Percentiles rank a stretch among this genome's conserved stretches.
Evolutionary conservation across 2,888 invertebrate genomes (phyloP).

Genomic region (Hirtodrosophila duncani): DNA sequence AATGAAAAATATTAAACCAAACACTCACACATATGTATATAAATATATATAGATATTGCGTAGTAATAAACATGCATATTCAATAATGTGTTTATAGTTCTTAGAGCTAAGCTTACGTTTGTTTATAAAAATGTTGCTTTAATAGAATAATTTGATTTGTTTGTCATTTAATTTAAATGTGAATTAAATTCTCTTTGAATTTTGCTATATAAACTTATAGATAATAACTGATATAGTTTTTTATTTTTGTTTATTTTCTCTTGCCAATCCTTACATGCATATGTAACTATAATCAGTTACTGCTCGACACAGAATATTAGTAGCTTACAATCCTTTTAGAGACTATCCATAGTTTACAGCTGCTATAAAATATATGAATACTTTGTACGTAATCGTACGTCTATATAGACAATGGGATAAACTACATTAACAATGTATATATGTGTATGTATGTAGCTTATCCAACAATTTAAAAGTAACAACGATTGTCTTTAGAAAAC

Average conservation of each 20-base stretch:
- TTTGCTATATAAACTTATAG: conserved; percentile 19
- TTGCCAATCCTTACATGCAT: conserved; percentile 11
- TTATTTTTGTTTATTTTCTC: conserved; percentile 14
- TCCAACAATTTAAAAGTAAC: conserved; percentile 60
- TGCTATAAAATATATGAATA: conserved; percentile 46
- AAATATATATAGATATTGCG: too few species aligned
- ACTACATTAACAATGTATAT: conserved; percentile 12
- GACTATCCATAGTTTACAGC: conserved; percentile 24
- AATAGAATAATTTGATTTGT: conserved; percentile 24
- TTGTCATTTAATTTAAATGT: conserved; percentile 28
- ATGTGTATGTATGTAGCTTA: conserved; percentile 6
- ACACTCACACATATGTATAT: too few species aligned
- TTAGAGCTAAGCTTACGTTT: conserved; percentile 37
- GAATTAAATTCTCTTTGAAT: conserved; percentile 47
- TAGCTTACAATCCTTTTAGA: conserved; percentile 53
- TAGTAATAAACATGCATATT: neutral
- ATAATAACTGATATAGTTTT: conserved; percentile 47
- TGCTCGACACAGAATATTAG: conserved; percentile 42
- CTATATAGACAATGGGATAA: conserved; percentile 26
- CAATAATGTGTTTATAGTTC: conserved; percentile 6
- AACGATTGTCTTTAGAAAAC: conserved; percentile 75
- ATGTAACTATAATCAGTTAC: conserved; percentile 31
- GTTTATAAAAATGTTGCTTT: conserved; percentile 47
- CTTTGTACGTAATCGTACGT: conserved; percentile 7
- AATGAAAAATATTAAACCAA: neutral